Percentiles rank a stretch among this genome's conserved stretches.
phyloP scores from a whole-genome alignment of 2,113 vertebrate species.

The Corythornis cristatus region DNA sequence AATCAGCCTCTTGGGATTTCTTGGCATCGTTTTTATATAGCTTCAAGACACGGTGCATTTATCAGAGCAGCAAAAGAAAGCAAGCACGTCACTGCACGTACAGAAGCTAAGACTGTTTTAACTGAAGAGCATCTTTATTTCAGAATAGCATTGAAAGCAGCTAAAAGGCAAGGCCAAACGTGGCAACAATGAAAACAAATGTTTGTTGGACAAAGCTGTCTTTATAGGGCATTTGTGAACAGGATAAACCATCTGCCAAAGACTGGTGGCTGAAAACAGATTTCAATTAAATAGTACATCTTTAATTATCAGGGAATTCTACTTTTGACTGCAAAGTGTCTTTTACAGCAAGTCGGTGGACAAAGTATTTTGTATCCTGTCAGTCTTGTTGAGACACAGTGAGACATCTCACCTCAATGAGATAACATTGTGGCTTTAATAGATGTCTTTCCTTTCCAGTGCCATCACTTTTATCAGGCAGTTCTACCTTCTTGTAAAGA shows the following conservation, averaged over 20 bases:
- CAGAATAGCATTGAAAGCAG: constrained; percentile 8
- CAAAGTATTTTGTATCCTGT: background rate
- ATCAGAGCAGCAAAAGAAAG: constrained; percentile 31
- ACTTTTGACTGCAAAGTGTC: background rate
- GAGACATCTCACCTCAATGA: background rate
- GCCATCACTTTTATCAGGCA: background rate
- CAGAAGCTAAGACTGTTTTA: background rate
- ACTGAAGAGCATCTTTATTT: constrained; percentile 31
- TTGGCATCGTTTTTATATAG: constrained; percentile 36
- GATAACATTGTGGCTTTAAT: background rate
- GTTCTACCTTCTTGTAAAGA: background rate
- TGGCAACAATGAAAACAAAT: background rate
- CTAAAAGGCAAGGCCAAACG: constrained; percentile 11
- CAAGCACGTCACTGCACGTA: constrained; percentile 13
- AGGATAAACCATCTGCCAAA: background rate
- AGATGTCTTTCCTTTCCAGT: background rate
- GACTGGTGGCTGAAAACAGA: background rate
- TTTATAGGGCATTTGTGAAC: background rate
- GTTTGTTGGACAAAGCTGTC: background rate
- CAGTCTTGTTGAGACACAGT: background rate
- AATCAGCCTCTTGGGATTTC: constrained; percentile 51
- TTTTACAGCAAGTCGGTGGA: background rate
- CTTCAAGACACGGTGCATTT: constrained; percentile 48
- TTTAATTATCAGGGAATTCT: background rate
- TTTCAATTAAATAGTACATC: background rate